Conservation (phyloP, 2,888 invertebrate species). For the Koerneria pararmatus region DNA sequence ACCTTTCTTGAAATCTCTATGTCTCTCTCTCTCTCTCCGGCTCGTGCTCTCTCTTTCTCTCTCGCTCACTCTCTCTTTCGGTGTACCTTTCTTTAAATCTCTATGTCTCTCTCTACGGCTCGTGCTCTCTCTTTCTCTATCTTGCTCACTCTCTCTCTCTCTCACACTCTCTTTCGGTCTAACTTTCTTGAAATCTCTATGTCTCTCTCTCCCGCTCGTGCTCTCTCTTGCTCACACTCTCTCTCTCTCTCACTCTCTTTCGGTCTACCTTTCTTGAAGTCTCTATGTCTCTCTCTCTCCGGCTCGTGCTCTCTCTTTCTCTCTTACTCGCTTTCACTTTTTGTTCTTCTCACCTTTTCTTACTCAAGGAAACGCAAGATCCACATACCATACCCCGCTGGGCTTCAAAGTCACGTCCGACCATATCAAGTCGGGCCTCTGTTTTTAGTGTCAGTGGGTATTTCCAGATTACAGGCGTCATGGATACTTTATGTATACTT, state of each 20-base stretch:
- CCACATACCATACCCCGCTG: too few species aligned
- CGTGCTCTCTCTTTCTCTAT: not conserved
- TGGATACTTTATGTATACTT: too few species aligned
- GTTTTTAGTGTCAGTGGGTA: too few species aligned
- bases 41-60: too few species aligned
- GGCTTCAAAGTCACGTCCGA: too few species aligned
- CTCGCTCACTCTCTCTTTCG: slow-evolving; percentile 6
- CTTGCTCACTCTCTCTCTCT: too few species aligned
- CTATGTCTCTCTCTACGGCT: not conserved
- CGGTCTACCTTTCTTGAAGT: not conserved
- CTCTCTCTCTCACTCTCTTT: not conserved
- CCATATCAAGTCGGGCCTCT: too few species aligned
- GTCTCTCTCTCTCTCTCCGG: too few species aligned
- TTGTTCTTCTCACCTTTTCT: too few species aligned
- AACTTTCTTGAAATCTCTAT: not conserved
- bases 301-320: not conserved
- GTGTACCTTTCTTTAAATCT: not conserved
- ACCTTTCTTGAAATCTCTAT: too few species aligned
- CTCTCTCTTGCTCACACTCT: not conserved
- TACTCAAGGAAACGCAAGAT: too few species aligned
- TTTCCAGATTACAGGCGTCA: too few species aligned
- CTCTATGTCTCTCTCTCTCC: slow-evolving; percentile 3
- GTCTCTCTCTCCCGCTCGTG: not conserved
- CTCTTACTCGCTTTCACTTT: not conserved
- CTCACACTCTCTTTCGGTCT: not conserved